Evolutionary conservation across 2,797 vertebrate genomes (phyloP), one percentile per base, ranked within the genome.

Genomic region (Amazona ochrocephala): DNA sequence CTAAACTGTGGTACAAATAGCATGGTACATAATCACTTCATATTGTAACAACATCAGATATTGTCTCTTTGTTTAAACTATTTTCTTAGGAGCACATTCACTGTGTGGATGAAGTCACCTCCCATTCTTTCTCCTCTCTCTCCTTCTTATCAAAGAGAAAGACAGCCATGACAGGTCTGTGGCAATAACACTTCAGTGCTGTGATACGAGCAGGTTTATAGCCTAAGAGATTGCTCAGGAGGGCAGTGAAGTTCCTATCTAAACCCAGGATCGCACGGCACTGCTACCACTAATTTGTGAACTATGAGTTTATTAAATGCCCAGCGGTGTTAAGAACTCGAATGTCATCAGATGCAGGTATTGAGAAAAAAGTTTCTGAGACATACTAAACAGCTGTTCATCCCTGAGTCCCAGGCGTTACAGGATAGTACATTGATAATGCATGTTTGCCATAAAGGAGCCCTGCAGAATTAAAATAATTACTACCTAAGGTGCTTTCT

Each of bases 261-360:
- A 80, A 85, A 84, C 5, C 8, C 42, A 85, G 50, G 37, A 74
- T 72, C 1, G 1, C 24, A 34, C 44, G 15, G 42, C 54, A 75
- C 53, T 14, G 20, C 7, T 12, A 75, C 45, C 78, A 53, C 42
- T 51, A 22, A 89, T 60, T 54, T 7, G 6, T 26, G 78, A 91
- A 32, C 42, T 68, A 45, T 10, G 41, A 56, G 54, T 41, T 66
- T 14, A 95, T 93, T 75, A 95, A 85, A 89, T 62, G 61, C 44
- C 37, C 44, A 34, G n/a, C 22, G 48, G 44, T 44, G 71, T 81
- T 61, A 39, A 39, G 37, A 95, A 89, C 62, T 54, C 66, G 67
- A 68, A 61, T 44, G 62, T 48, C 60, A 92, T 54, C 79, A 88
- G 34, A 27, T 15, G 27, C 80, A 62, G 45, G n/a, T 73, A 53